Conservation (phyloP, 2,113 vertebrate genomes). For the Callithrix jacchus region DNA sequence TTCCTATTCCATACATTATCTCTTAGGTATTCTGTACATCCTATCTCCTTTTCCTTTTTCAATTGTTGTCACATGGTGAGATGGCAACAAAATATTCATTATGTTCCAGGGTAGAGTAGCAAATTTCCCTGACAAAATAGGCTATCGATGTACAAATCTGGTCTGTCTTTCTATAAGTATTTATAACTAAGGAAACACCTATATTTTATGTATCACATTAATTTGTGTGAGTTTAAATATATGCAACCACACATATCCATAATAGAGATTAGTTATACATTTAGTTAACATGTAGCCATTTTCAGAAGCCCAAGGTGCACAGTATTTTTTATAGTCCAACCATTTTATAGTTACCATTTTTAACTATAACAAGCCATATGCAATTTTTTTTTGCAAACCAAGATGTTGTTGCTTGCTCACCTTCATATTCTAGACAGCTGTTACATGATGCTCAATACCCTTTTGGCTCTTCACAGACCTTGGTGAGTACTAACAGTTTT, state of each 20-base stretch:
- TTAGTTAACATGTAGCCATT: constrained; percentile 30
- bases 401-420: constrained; percentile 55
- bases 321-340: constrained; percentile 56
- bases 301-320: constrained; percentile 34
- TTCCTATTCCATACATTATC: not conserved
- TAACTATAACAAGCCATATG: constrained; percentile 33
- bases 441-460: constrained; percentile 81
- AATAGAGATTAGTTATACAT: not conserved
- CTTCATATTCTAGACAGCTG: constrained; percentile 79
- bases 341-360: constrained; percentile 1
- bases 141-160: not conserved
- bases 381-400: constrained; percentile 63
- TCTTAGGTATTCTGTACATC: not conserved
- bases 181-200: not conserved
- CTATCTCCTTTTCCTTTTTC: not conserved
- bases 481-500: constrained; percentile 83
- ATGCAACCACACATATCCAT: not conserved
- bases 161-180: not conserved
- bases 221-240: not conserved
- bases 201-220: not conserved
- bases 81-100: not conserved
- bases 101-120: not conserved
- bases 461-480: constrained; percentile 83
- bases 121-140: not conserved
- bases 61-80: not conserved